Conservation (phyloP, 2,113 vertebrate genomes). For the Rhynchomys soricoides region DNA sequence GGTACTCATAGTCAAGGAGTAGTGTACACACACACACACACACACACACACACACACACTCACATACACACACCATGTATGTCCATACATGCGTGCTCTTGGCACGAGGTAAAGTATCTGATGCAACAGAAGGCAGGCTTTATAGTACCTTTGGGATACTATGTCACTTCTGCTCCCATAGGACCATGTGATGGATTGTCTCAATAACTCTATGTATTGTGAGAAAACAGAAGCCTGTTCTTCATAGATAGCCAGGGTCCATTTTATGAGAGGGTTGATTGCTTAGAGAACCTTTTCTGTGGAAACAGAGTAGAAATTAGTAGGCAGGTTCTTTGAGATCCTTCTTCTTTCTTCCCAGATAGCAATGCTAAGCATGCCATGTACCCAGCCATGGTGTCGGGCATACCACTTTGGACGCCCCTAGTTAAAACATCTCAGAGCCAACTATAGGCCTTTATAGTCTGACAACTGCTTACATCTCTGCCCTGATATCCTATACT, state of each 20-base stretch:
- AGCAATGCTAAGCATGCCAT: background rate
- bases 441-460: background rate
- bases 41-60: background rate
- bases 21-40: rapidly evolving
- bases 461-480: background rate
- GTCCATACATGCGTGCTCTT: background rate
- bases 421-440: background rate
- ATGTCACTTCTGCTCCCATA: background rate
- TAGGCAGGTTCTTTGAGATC: background rate
- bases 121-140: background rate
- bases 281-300: background rate
- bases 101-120: background rate
- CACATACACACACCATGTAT: rapidly evolving
- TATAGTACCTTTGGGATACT: background rate
- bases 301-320: background rate
- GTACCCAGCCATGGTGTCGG: background rate
- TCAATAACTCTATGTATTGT: background rate
- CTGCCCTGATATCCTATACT: background rate
- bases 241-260: background rate
- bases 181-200: background rate
- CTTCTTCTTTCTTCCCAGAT: background rate
- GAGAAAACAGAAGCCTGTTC: background rate
- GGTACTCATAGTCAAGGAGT: background rate
- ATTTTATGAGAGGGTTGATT: background rate
- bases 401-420: background rate